phyloP scores from a whole-genome alignment of 2,113 vertebrate genomes.

The Lophochroa leadbeateri region DNA sequence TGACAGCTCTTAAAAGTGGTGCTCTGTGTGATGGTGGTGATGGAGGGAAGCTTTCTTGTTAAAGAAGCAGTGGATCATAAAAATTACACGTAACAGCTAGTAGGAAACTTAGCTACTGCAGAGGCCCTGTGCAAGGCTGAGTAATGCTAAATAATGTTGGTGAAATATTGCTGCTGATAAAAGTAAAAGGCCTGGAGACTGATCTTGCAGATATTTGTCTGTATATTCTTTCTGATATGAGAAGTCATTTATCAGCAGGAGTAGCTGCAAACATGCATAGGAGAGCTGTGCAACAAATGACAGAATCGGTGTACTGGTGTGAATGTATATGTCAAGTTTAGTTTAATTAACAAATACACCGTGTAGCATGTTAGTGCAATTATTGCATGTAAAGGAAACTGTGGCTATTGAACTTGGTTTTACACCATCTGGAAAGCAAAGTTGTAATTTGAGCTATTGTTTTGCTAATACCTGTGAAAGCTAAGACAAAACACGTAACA shows the following conservation, averaged over 20 bases:
- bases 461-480: neutral
- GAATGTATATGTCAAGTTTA: neutral
- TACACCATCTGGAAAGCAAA: neutral
- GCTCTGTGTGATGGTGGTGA: neutral
- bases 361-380: neutral
- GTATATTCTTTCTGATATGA: neutral
- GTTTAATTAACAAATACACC: neutral
- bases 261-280: neutral
- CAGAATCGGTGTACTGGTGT: rapidly evolving
- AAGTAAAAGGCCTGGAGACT: neutral
- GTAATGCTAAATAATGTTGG: neutral
- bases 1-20: neutral
- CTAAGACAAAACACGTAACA: neutral
- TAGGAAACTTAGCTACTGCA: neutral
- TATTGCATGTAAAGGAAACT: neutral
- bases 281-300: neutral
- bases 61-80: neutral
- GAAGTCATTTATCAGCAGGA: neutral
- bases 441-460: neutral
- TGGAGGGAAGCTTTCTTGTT: neutral
- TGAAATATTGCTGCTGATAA: neutral
- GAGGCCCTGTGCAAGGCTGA: neutral
- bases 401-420: neutral
- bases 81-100: neutral
- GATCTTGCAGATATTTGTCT: neutral